Conservation (phyloP, 2,888 invertebrate species). For the Spatulosminthurus flaviceps region DNA sequence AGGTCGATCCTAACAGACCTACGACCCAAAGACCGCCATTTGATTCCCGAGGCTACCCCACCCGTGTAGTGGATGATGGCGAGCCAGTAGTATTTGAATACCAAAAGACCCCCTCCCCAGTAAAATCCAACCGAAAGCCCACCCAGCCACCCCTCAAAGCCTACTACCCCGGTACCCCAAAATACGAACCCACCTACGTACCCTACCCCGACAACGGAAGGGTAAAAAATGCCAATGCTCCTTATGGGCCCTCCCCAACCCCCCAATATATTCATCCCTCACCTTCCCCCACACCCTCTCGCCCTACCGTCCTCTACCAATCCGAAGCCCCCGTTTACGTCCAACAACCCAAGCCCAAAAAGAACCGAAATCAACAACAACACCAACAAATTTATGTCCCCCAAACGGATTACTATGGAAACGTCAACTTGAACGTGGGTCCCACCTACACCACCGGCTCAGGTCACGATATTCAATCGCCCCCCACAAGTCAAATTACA, state of each 20-base stretch:
- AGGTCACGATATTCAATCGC: constrained; percentile 7
- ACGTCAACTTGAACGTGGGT: neutral
- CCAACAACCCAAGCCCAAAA: too few species aligned
- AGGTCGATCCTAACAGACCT: constrained; percentile 52
- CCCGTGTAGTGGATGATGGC: constrained; percentile 57
- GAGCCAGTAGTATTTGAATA: constrained; percentile 21
- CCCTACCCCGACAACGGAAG: constrained; percentile 26
- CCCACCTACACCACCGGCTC: constrained; percentile 15
- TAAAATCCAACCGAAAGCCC: constrained; percentile 46
- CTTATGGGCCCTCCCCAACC: neutral
- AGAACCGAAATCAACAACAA: neutral
- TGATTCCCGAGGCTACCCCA: constrained; percentile 62
- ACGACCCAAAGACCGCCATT: constrained; percentile 61
- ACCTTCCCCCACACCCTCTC: neutral
- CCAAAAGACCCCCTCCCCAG: neutral
- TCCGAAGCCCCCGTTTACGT: neutral
- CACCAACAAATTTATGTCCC: neutral
- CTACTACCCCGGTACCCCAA: constrained; percentile 59
- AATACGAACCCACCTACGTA: constrained; percentile 60
- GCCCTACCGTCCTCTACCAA: neutral
- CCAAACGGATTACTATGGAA: neutral
- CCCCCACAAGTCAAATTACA: constrained; percentile 18
- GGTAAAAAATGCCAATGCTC: neutral
- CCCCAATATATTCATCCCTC: neutral
- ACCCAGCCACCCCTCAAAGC: constrained; percentile 57